Base-by-base conservation (phyloP, 1,140 invertebrate genomes). In the Pinna nobilis region DNA sequence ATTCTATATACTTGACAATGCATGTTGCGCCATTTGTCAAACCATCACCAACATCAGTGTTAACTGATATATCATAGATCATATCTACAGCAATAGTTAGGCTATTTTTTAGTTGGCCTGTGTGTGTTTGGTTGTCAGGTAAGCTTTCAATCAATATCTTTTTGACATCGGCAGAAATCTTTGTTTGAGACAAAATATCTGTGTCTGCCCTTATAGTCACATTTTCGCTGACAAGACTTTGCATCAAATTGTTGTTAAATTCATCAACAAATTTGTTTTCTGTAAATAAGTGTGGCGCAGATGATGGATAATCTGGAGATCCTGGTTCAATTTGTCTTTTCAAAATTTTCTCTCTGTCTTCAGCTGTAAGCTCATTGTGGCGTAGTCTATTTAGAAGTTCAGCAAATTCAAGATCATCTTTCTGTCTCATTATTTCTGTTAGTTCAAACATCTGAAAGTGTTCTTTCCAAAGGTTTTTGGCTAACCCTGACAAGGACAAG, bases 381-480 rank as follows among this genome's bases (percentile, higher is more conserved):
- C 70, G 37, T 1, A 80, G 35, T 50, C 77, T 51, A 47, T 79
- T 79, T 23, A 79, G 50, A 35, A 79, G 23, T 44, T 79, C 49
- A 32, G 74, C 51, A 68, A 79, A 79, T 28, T 57, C n/a, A n/a
- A 50, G n/a, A 49, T 70, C 68, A 41, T 69, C 77, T 73, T 76
- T 79, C 30, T 76, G 74, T 55, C 77, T 23, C 74, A 77, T 73
- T 32, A 79, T 79, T 44, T 76, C 47, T n/a, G 63, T 76, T n/a
- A 79, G 44, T 66, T 79, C 74, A 53, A 49, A 71, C 60, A 79
- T 73, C 4, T 32, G 5, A 47, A 78, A 78, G 33, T 66, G 41
- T 33, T 78, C 60, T 39, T 70, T 57, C 77, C 77, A 78, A 6
- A 78, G 39, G 61, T 78, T 78, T 11, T 23, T 65, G 6, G 77